These are phyloP conservation scores for Sclerurus mexicanus DNA, from an alignment of 2,113 vertebrate species.

Conservation along the genomic window DNA sequence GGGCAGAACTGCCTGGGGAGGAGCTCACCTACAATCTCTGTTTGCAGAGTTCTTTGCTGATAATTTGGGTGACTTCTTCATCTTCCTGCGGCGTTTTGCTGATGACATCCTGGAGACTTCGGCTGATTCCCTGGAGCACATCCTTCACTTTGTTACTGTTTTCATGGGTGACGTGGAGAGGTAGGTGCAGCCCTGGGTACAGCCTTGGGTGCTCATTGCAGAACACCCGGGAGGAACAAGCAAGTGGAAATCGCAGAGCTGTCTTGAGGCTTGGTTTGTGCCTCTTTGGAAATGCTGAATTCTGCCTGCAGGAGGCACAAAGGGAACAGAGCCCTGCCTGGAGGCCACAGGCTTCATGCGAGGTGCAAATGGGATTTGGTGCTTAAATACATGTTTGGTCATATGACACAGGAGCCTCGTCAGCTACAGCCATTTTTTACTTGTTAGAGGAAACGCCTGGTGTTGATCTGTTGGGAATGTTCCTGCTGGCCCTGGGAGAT, in stretches of 20 bases:
- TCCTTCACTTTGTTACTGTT: conserved; percentile 92
- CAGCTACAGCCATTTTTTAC: neutral
- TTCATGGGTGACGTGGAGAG: conserved; percentile 96
- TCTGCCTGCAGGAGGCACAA: neutral
- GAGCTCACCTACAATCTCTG: neutral
- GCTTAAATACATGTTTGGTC: neutral
- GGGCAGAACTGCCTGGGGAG: neutral
- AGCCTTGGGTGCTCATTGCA: neutral
- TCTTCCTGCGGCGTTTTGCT: conserved; percentile 94
- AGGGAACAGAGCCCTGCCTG: neutral
- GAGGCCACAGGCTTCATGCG: neutral
- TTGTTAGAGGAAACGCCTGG: neutral
- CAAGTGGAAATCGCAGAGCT: neutral
- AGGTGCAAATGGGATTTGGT: neutral
- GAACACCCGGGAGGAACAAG: neutral
- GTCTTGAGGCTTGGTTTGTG: neutral
- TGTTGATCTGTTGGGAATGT: neutral
- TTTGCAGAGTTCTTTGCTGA: conserved; percentile 95
- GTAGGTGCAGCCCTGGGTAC: conserved; percentile 63
- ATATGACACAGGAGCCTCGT: neutral
- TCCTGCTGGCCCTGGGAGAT: rapidly evolving
- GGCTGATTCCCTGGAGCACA: conserved; percentile 87
- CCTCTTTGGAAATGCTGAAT: neutral
- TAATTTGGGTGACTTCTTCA: conserved; percentile 95
- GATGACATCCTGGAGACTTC: conserved; percentile 93